A percentile compares a stretch with the other conserved stretches of the same genome.
Conservation (phyloP, 2,113 vertebrate species). For the Coracopsis vasa region DNA sequence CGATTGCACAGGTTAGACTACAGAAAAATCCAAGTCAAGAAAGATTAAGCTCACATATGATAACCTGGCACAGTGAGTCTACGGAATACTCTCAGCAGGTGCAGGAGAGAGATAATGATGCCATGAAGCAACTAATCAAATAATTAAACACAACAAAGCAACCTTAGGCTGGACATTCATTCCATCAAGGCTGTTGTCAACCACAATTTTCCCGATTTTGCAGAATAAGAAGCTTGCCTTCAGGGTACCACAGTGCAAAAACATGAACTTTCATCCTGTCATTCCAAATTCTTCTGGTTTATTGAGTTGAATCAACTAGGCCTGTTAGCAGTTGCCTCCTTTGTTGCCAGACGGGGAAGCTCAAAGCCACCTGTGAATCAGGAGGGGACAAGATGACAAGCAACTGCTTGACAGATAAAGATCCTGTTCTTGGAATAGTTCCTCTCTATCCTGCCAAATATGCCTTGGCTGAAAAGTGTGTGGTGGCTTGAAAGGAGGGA, state of each 20-base stretch:
- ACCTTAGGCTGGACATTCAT: background rate
- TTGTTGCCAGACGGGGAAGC: slow-evolving; percentile 27
- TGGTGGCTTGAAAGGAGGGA: slow-evolving; percentile 3
- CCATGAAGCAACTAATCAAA: background rate
- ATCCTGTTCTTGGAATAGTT: slow-evolving; percentile 49
- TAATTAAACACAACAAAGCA: background rate
- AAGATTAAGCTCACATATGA: background rate
- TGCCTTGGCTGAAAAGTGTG: slow-evolving; percentile 35
- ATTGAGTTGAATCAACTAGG: background rate
- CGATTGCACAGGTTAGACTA: background rate
- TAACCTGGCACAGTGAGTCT: background rate
- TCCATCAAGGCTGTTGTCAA: background rate
- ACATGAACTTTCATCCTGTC: background rate
- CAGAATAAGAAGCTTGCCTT: background rate
- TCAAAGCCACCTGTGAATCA: slow-evolving; percentile 44
- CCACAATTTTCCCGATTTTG: background rate
- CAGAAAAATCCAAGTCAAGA: background rate
- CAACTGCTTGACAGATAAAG: slow-evolving; percentile 42
- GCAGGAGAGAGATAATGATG: background rate
- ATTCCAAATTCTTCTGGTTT: background rate
- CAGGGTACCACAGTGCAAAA: background rate
- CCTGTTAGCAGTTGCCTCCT: slow-evolving; percentile 11
- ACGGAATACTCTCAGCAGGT: background rate
- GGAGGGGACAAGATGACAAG: slow-evolving; percentile 50
- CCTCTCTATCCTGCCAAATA: slow-evolving; percentile 52